Base-by-base conservation (phyloP, 2,113 vertebrate genomes). In the Danionella cerebrum region DNA sequence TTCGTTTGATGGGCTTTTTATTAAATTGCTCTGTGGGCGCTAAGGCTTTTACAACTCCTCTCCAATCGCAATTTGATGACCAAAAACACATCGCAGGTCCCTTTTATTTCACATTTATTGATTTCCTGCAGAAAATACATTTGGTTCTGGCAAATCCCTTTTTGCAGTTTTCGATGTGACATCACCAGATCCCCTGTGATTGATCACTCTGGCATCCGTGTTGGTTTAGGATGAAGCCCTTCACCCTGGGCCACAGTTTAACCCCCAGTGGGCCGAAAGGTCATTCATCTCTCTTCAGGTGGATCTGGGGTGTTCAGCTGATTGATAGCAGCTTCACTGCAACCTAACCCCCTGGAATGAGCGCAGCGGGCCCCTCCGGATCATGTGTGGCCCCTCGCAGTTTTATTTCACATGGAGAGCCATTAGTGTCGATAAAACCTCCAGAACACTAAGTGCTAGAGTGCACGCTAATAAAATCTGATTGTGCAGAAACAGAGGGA, bases 381-480 rank as follows among this genome's bases (percentile, higher is more conserved):
- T 70, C 71, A 67, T 65, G 72, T 72, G 65, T 64, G 68, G 74
- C 69, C 71, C 68, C 45, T 71, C 68, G 55, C 71, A 77, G 78
- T 81, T 75, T 83, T 75, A 80, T 70, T 76, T 77, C 74, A 71
- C 75, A 73, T 85, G 81, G 86, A 84, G 63, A 83, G 85, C 84
- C 83, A 79, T 83, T 85, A 80, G 80, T 64, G 78, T 75, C 80
- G 67, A 71, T 76, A 85, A 85, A 87, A 85, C 84, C n/a, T n/a
- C n/a, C 66, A 72, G 79, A 79, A 79, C 77, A 76, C 84, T 85
- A 84, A 89, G 85, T 58, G 76, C 77, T 82, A 79, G 70, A 63
- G 77, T 86, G 78, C 65, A 74, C 78, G 76, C 81, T 88, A 86
- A 87, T 90, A 89, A 90, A 90, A 87, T 81, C 57, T 76, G 86